Base-by-base conservation (phyloP, 2,113 vertebrate genomes). In the Australoheros scitulus region DNA sequence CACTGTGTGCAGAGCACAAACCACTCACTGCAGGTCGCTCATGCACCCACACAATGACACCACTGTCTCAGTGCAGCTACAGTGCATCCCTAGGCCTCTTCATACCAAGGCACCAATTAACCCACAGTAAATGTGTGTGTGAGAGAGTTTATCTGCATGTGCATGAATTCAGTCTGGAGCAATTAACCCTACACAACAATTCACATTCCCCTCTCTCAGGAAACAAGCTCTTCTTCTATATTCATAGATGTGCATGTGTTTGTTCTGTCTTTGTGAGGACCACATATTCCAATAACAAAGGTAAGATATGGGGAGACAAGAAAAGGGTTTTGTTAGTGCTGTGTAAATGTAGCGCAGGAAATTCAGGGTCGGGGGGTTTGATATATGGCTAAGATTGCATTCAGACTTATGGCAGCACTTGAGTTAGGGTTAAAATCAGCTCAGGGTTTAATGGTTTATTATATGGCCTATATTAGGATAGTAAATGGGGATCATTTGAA, bases 41-140 rank as follows among this genome's bases (percentile, higher is more conserved):
- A 79, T 68, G 34, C 63, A 34, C 20, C 47, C 81, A 85, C 43
- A 92, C 85, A 93, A 93, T 88, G 83, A 87, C 65, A 41, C 55
- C 22, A 68, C 38, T 93, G 89, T 91, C 36, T 61, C 58, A 11
- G 13, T 76, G 64, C 59, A 17, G 47, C 26, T 32, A 26, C 47
- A 8, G 65, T 52, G 26, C 26, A 6, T 3, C 47, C 5, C 3
- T 76, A 22, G 70, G 72, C 82, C 55, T 77, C 78, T 56, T 88
- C 64, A 83, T 74, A 47, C 43, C 1, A 9, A 85, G 18, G 75
- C 72, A 63, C 82, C 86, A 94, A 92, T 94, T 92, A 94, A 87
- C 78, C 79, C 74, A 64, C 60, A 6, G 15, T 58, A 11, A 17
- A 17, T 41, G 56, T 63, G 63, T 70, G 24, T 61, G 43, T 36